phyloP scores from a whole-genome alignment of 1,140 invertebrate species.

The Caenorhabditis brenneri region DNA sequence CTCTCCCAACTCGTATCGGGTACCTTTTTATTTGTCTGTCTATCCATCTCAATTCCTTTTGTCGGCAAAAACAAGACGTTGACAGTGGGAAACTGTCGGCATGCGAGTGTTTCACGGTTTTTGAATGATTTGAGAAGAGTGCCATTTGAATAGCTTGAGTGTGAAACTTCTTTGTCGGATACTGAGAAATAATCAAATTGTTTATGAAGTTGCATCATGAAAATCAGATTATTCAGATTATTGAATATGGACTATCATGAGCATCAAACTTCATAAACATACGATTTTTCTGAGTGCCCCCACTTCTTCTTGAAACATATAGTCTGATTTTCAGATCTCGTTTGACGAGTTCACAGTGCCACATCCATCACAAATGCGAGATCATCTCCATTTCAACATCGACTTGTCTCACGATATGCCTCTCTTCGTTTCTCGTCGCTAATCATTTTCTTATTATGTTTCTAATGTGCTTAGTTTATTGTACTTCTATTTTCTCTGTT shows the following conservation, averaged over 20 bases:
- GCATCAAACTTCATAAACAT: too few species aligned
- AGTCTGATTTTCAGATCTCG: constrained; percentile 17
- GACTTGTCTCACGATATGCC: constrained; percentile 41
- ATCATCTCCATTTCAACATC: constrained; percentile 46
- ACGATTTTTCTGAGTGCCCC: too few species aligned
- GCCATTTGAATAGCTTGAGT: background rate
- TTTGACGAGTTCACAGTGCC: constrained; percentile 29
- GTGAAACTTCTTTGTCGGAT: background rate
- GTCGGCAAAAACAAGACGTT: background rate
- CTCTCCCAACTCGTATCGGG: constrained; percentile 22
- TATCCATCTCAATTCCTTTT: background rate
- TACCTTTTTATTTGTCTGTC: constrained; percentile 22
- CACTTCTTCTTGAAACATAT: background rate
- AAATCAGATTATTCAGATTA: too few species aligned
- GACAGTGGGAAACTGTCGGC: constrained; percentile 2
- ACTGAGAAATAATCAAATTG: background rate
- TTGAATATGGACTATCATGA: too few species aligned
- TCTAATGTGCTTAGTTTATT: constrained; percentile 6
- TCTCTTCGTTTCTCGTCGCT: constrained; percentile 47
- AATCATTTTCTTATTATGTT: background rate
- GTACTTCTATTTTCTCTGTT: background rate
- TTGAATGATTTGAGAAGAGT: background rate
- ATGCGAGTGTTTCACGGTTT: background rate
- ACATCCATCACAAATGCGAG: constrained; percentile 34
- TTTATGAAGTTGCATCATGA: background rate